Percentiles rank a stretch among this genome's conserved stretches.
Conservation (phyloP, 2,113 vertebrate species). For the Lepus europaeus region DNA sequence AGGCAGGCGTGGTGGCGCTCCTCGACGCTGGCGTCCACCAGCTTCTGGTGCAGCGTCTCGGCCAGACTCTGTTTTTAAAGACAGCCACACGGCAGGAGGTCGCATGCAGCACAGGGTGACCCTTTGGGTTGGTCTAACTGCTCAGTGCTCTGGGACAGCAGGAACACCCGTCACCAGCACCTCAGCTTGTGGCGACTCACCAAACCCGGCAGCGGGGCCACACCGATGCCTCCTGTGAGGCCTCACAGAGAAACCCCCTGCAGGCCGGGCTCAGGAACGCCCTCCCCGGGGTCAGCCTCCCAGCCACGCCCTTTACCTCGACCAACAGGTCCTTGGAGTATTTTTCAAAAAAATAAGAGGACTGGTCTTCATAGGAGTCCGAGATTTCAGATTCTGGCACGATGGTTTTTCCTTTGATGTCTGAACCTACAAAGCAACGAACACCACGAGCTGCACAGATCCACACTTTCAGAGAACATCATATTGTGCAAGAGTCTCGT, state of each 20-base stretch:
- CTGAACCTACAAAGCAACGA: conserved; percentile 89
- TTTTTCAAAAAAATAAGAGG: conserved; percentile 93
- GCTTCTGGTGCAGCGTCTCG: conserved; percentile 93
- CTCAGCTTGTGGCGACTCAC: fast-evolving
- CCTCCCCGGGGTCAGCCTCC: not conserved
- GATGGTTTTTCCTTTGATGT: conserved; percentile 94
- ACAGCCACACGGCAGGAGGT: conserved; percentile 59
- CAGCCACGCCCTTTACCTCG: conserved; percentile 89
- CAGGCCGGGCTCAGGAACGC: not conserved
- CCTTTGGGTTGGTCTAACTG: not conserved
- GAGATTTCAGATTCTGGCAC: conserved; percentile 89
- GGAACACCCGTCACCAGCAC: fast-evolving
- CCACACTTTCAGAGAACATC: fast-evolving
- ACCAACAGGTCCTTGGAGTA: conserved; percentile 95
- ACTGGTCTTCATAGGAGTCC: conserved; percentile 90
- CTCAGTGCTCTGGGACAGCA: not conserved
- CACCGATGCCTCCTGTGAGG: not conserved
- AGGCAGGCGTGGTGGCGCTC: conserved; percentile 91
- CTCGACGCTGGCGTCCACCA: conserved; percentile 88
- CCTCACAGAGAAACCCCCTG: no score
- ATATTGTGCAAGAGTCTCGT: fast-evolving
- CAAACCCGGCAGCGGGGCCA: fast-evolving
- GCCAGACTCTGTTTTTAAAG: conserved; percentile 89
- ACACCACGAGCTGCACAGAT: not conserved
- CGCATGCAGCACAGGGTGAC: not conserved